These are phyloP conservation scores for Proterorhinus semilunaris DNA, from an alignment of 2,113 vertebrate species.

Conservation along the genomic window DNA sequence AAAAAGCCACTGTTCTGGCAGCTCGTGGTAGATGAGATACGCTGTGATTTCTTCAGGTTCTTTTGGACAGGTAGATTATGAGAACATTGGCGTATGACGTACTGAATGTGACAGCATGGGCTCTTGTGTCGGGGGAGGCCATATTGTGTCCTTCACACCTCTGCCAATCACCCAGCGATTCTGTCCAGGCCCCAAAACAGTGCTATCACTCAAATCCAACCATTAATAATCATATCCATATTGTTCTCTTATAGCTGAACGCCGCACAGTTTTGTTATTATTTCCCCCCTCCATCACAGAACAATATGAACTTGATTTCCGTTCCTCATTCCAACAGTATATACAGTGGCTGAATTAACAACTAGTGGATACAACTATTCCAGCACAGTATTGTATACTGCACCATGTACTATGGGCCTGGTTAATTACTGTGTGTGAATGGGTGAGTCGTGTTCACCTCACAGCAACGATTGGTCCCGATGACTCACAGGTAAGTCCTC, in stretches of 20 bases:
- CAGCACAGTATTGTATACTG: no score
- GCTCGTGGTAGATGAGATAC: background rate
- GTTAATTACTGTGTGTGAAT: slow-evolving; percentile 12
- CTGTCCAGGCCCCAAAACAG: slow-evolving; percentile 12
- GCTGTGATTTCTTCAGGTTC: background rate
- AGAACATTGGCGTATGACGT: slow-evolving; percentile 6
- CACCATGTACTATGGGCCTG: background rate
- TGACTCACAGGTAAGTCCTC: slow-evolving; percentile 59
- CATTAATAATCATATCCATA: slow-evolving; percentile 10
- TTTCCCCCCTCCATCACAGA: no score
- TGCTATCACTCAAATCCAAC: slow-evolving; percentile 14
- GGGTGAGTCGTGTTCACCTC: slow-evolving; percentile 34
- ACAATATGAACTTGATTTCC: no score
- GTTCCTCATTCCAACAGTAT: no score
- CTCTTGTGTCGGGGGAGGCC: slow-evolving; percentile 8
- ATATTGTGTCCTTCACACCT: slow-evolving; percentile 18
- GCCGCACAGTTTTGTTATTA: no score
- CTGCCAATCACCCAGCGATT: slow-evolving; percentile 18
- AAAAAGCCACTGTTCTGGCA: background rate
- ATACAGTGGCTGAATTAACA: no score
- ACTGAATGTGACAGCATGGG: slow-evolving; percentile 2
- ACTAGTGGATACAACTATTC: no score
- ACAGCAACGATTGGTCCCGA: slow-evolving; percentile 26
- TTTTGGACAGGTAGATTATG: slow-evolving; percentile 2
- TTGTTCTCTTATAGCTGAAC: background rate